Evolutionary conservation across 2,888 invertebrate genomes (phyloP).

Genomic region (Entomobrya multifasciata): DNA sequence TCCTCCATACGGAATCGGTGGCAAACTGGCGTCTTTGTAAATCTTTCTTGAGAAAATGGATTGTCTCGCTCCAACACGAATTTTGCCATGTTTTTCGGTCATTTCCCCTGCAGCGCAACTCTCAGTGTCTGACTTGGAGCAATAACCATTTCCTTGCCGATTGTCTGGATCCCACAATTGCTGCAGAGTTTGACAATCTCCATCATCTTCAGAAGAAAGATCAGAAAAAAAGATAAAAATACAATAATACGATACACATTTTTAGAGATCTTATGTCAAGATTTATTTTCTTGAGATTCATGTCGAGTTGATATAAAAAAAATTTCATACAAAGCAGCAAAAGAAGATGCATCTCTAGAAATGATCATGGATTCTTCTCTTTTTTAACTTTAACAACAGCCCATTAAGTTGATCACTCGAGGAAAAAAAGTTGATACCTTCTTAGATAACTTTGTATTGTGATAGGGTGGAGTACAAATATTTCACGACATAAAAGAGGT

Average conservation of each 20-base stretch:
- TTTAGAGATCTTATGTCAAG: neutral
- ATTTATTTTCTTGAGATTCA: neutral
- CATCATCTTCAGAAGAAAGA: constrained; percentile 74
- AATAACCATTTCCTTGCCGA: constrained; percentile 81
- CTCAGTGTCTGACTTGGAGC: constrained; percentile 80
- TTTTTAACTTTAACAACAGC: neutral
- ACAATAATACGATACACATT: constrained; percentile 1
- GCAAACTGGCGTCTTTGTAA: constrained; percentile 80
- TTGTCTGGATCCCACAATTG: constrained; percentile 92
- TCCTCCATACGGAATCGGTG: constrained; percentile 78
- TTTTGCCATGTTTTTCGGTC: constrained; percentile 88
- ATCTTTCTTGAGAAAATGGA: constrained; percentile 79
- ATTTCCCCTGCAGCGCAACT: constrained; percentile 86
- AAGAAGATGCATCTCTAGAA: neutral
- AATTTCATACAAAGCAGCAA: neutral
- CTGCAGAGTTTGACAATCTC: constrained; percentile 90
- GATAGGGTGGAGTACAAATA: neutral
- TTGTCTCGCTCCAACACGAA: constrained; percentile 81
- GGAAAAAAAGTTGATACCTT: no score
- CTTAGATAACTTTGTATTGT: neutral
- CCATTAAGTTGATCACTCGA: no score
- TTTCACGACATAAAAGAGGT: neutral
- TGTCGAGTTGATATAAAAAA: neutral
- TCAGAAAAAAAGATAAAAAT: constrained; percentile 15
- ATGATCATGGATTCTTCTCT: neutral